phyloP scores from a whole-genome alignment of 2,888 invertebrate species.

The Nymphalis urticae region DNA sequence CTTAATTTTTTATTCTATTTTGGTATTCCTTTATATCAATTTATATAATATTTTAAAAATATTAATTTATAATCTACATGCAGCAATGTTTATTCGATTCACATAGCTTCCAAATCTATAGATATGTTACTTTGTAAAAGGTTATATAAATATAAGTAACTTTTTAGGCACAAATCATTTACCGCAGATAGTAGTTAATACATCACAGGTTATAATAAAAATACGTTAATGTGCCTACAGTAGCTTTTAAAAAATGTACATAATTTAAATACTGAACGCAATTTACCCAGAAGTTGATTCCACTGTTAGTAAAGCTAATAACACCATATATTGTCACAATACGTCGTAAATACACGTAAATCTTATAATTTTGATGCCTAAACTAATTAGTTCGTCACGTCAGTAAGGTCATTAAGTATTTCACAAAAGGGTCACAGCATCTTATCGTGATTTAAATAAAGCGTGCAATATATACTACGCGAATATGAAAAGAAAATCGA shows the following conservation, averaged over 20 bases:
- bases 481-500: slow-evolving; percentile 44
- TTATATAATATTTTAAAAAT: no score
- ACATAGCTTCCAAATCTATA: no score
- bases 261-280: slow-evolving; percentile 17
- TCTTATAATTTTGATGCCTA: slow-evolving; percentile 6
- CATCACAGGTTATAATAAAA: not conserved
- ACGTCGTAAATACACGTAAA: not conserved
- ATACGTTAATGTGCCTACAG: not conserved
- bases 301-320: slow-evolving; percentile 3
- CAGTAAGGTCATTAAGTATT: slow-evolving; percentile 55
- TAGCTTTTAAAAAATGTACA: slow-evolving; percentile 2
- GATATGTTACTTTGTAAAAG: not conserved
- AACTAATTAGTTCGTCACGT: slow-evolving; percentile 50
- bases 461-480: slow-evolving; percentile 53
- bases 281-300: slow-evolving; percentile 13
- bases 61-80: no score
- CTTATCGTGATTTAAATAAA: slow-evolving; percentile 44
- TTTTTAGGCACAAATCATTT: not conserved
- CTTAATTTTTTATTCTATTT: no score
- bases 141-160: not conserved
- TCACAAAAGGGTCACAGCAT: slow-evolving; percentile 59
- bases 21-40: no score
- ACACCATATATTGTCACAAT: slow-evolving; percentile 6
- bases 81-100: no score
- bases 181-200: not conserved